Percentiles rank a stretch among this genome's conserved stretches.
phyloP scores from a whole-genome alignment of 2,888 invertebrate species.

The Chymomyza procnemis region DNA sequence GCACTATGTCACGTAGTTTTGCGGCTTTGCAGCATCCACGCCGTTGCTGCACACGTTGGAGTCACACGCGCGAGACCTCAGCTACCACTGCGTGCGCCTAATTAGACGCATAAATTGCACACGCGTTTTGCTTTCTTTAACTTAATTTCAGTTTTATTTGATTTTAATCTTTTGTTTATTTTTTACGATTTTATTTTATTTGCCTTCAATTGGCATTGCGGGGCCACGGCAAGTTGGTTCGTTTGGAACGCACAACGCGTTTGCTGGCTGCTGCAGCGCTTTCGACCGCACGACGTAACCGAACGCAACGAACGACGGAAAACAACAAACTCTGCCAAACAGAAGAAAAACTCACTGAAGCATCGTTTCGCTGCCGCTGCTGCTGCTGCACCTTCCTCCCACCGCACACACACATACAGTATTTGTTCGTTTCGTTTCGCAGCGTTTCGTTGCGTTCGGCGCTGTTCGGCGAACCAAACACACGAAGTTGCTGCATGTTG shows the following conservation, averaged over 20 bases:
- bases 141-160: neutral
- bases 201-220: too few relatives aligned
- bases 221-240: neutral
- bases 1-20: neutral
- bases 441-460: conserved; percentile 24
- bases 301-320: conserved; percentile 57
- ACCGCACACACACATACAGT: neutral
- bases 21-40: conserved; percentile 13
- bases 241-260: conserved; percentile 4
- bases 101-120: conserved; percentile 38
- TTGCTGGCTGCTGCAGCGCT: too few relatives aligned
- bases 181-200: too few relatives aligned
- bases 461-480: conserved; percentile 5
- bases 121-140: conserved; percentile 5
- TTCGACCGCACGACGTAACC: conserved; percentile 37
- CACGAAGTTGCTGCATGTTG: too few relatives aligned
- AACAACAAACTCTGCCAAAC: conserved; percentile 46
- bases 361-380: too few relatives aligned
- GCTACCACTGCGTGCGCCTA: conserved; percentile 12
- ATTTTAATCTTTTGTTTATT: neutral
- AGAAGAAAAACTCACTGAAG: neutral
- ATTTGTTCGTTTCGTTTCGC: conserved; percentile 15
- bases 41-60: conserved; percentile 2
- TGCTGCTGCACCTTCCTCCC: conserved; percentile 44
- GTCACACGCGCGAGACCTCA: conserved; percentile 39